These are phyloP conservation scores for Melanotus villosus DNA, from an alignment of 2,888 invertebrate genomes.

Conservation along the genomic window DNA sequence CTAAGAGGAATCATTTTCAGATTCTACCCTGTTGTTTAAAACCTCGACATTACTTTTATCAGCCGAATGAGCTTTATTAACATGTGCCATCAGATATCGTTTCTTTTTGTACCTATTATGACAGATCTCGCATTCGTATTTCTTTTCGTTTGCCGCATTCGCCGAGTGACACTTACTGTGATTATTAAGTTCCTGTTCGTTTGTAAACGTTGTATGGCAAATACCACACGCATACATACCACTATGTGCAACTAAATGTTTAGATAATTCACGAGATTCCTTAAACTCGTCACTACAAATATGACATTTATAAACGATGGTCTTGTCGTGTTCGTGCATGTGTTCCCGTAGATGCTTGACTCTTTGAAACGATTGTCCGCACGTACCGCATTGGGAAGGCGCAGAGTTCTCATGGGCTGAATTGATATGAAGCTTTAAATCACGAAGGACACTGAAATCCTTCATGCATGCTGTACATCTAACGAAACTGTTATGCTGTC, in stretches of 20 bases:
- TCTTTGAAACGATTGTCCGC: slow-evolving; percentile 42
- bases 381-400: slow-evolving; percentile 46
- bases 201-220: slow-evolving; percentile 46
- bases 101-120: slow-evolving; percentile 46
- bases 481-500: slow-evolving; percentile 46
- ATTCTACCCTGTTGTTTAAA: slow-evolving; percentile 27
- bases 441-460: slow-evolving; percentile 44
- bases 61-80: slow-evolving; percentile 38
- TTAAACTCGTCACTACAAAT: slow-evolving; percentile 48
- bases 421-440: slow-evolving; percentile 47
- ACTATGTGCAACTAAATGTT: slow-evolving; percentile 50
- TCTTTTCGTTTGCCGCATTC: slow-evolving; percentile 19
- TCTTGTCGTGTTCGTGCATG: slow-evolving; percentile 46
- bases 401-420: slow-evolving; percentile 39
- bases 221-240: slow-evolving; percentile 47
- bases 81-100: slow-evolving; percentile 41
- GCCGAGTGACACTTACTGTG: slow-evolving; percentile 42
- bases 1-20: slow-evolving; percentile 32
- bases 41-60: slow-evolving; percentile 31
- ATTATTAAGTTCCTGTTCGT: slow-evolving; percentile 44
- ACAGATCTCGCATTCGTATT: slow-evolving; percentile 47
- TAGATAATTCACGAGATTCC: slow-evolving; percentile 49
- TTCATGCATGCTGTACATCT: slow-evolving; percentile 47
- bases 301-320: slow-evolving; percentile 51
- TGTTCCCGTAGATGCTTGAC: slow-evolving; percentile 44